These are phyloP conservation scores for Manduca sexta DNA, from an alignment of 1,140 invertebrate species.

Conservation along the genomic window DNA sequence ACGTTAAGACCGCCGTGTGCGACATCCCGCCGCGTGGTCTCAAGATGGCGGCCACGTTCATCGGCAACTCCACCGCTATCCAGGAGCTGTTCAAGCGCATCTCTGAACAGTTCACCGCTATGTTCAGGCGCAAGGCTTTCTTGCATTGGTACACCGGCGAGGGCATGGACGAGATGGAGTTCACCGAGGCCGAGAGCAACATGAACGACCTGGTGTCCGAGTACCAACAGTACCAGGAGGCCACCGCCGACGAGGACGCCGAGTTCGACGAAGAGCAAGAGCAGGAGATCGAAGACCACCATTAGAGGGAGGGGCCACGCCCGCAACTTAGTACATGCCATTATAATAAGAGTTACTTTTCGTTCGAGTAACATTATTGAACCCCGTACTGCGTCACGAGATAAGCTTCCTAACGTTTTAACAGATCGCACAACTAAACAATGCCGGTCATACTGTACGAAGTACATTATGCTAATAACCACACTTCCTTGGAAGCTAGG, in stretches of 20 bases:
- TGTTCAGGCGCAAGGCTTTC: slow-evolving; percentile 89
- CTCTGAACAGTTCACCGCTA: slow-evolving; percentile 79
- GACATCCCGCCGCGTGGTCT: slow-evolving; percentile 77
- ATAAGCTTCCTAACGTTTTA: slow-evolving; percentile 66
- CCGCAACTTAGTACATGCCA: slow-evolving; percentile 39
- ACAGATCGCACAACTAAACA: slow-evolving; percentile 63
- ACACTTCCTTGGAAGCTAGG: slow-evolving; percentile 42
- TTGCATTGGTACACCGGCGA: slow-evolving; percentile 82
- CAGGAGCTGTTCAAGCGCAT: slow-evolving; percentile 79
- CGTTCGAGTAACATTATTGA: slow-evolving; percentile 55
- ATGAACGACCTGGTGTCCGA: slow-evolving; percentile 75
- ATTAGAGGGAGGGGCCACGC: slow-evolving; percentile 65
- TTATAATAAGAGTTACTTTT: slow-evolving; percentile 51
- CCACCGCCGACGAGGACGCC: slow-evolving; percentile 79
- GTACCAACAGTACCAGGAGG: slow-evolving; percentile 93
- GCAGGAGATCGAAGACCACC: slow-evolving; percentile 50
- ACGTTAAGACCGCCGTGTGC: slow-evolving; percentile 77
- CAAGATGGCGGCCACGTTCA: slow-evolving; percentile 83
- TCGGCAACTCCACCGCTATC: slow-evolving; percentile 84
- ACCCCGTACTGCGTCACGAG: slow-evolving; percentile 33
- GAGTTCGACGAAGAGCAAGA: slow-evolving; percentile 80
- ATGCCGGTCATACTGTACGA: slow-evolving; percentile 33
- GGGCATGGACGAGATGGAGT: slow-evolving; percentile 91
- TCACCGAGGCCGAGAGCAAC: slow-evolving; percentile 83
- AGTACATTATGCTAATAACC: slow-evolving; percentile 48